Conservation (phyloP, 2,113 vertebrate genomes). For the Paratilapia polleni region DNA sequence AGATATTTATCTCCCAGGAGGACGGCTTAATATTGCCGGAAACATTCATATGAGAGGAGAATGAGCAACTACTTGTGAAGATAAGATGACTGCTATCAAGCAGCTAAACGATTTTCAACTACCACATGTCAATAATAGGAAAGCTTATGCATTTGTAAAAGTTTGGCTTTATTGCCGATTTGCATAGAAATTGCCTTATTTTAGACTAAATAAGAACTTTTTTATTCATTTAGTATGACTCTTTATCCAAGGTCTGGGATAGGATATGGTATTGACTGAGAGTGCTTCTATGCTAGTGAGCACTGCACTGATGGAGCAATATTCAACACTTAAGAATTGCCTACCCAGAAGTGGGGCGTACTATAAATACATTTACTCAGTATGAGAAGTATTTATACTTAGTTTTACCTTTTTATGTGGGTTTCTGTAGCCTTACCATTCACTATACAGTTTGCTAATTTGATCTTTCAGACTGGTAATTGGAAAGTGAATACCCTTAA, state of each 20-base stretch:
- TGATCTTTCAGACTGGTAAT: not conserved
- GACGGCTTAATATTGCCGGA: constrained; percentile 93
- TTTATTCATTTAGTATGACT: constrained; percentile 86
- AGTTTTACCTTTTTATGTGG: not conserved
- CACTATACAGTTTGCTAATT: not conserved
- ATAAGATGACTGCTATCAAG: constrained; percentile 96
- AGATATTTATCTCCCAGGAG: constrained; percentile 94
- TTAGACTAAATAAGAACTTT: constrained; percentile 91
- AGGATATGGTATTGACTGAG: constrained; percentile 88
- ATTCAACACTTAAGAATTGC: constrained; percentile 32
- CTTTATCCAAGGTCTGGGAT: constrained; percentile 93
- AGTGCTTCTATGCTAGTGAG: constrained; percentile 69
- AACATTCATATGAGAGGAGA: constrained; percentile 91
- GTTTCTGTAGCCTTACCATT: not conserved
- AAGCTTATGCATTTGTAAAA: constrained; percentile 94
- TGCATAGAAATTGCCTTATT: constrained; percentile 99
- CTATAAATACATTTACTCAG: not conserved
- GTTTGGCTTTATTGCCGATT: constrained; percentile 99
- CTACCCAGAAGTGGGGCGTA: not conserved
- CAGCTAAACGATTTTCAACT: constrained; percentile 95
- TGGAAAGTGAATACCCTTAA: not conserved
- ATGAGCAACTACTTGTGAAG: constrained; percentile 95
- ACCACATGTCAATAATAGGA: constrained; percentile 94
- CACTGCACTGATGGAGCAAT: constrained; percentile 17
- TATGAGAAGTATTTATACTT: not conserved